Evolutionary conservation across 2,888 invertebrate species (phyloP), one percentile per base, ranked within the genome.

Genomic region (Erpobdella octoculata): DNA sequence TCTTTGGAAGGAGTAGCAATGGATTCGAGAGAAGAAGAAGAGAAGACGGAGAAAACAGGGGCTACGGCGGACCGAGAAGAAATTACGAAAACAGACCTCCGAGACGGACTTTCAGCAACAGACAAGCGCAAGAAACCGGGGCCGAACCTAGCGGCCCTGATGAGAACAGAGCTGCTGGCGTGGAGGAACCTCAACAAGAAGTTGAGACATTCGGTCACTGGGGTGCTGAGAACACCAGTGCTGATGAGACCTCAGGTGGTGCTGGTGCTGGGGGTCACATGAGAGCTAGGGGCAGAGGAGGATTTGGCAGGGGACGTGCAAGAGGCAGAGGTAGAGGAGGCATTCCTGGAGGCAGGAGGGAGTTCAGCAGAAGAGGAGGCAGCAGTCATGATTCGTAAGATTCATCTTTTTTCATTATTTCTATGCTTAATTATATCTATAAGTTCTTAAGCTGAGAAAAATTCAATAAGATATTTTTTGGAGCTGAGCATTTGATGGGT

Each of bases 201-300:
- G 33, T 2, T 62, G 62, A n/a, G 33, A 62, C 31, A 9, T 62
- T 62, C 48, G 71, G 62, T 41, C 71, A 71, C 37, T 71, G 71
- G 71, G 71, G 48, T 28, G 64, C 21, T 31, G 64, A 70, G 59
- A 70, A 59, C 59, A n/a, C n/a, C n/a, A n/a, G n/a, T n/a, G n/a
- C n/a, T n/a, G n/a, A n/a, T n/a, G 71, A 65, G 33, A 58, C 25
- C 31, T 37, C 35, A 21, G 65, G 65, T 4, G 71, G 46, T 6
- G 48, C 12, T 12, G 64, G 35, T n/a, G 37, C 21, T 35, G 58
- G 31, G 2, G 58, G 35, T 15, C 12, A 36, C 8, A n/a, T 36
- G 33, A 48, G 58, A 48, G 31, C 18, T 15, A 71, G 70, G 31
- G 70, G 65, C 2, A 71, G 65, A 28, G 71, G 46, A 21, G 64